Conservation (phyloP, 2,888 invertebrate genomes). For the Pollenia amentaria region DNA sequence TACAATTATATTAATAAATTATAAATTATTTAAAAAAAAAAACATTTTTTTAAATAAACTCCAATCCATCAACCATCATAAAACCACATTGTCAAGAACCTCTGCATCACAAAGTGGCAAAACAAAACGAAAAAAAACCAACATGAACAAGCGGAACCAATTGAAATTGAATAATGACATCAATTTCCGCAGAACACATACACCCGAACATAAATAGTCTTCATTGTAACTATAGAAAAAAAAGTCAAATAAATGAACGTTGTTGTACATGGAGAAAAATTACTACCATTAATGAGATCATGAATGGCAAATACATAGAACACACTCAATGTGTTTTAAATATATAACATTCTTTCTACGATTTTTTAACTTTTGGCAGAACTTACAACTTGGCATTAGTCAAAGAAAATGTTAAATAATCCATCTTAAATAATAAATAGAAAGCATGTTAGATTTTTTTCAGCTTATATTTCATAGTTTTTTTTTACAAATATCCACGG, state of each 20-base stretch:
- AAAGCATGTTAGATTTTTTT: neutral
- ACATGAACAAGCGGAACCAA: slow-evolving; percentile 25
- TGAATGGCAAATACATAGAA: slow-evolving; percentile 14
- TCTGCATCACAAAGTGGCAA: neutral
- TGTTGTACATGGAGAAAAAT: slow-evolving; percentile 8
- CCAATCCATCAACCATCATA: slow-evolving; percentile 50
- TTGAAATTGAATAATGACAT: slow-evolving; percentile 33
- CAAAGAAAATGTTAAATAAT: too few relatives aligned
- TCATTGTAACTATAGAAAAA: too few relatives aligned
- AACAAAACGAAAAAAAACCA: neutral
- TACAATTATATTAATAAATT: too few relatives aligned
- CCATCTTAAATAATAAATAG: neutral
- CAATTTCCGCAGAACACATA: neutral
- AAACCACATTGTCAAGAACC: neutral
- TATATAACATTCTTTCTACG: too few relatives aligned
- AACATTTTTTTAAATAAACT: slow-evolving; percentile 21
- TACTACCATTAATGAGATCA: slow-evolving; percentile 27
- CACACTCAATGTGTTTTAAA: slow-evolving; percentile 2
- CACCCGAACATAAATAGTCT: too few relatives aligned
- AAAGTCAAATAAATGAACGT: too few relatives aligned
- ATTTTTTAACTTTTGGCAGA: too few relatives aligned
- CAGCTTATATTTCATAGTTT: too few relatives aligned
- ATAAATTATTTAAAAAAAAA: too few relatives aligned
- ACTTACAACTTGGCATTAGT: neutral
- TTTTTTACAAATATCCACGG: too few relatives aligned